phyloP scores from a whole-genome alignment of 1,140 invertebrate species.

The Littorina saxatilis region DNA sequence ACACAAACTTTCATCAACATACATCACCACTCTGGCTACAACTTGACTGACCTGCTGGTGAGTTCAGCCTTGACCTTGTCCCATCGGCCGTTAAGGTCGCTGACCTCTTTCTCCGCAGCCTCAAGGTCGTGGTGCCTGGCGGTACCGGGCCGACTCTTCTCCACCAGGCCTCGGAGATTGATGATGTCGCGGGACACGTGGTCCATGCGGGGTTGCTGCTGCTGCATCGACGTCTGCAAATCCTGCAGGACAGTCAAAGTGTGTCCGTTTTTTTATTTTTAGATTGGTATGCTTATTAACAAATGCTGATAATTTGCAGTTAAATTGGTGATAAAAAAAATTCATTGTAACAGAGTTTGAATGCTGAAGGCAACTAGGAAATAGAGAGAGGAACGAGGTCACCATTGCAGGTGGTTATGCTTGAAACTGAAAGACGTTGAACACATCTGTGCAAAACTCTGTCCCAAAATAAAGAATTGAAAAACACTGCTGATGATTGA shows the following conservation, averaged over 20 bases:
- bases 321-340: too few species aligned
- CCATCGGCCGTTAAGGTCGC: constrained; percentile 91
- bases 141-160: constrained; percentile 85
- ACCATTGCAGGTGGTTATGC: too few species aligned
- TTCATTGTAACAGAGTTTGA: too few species aligned
- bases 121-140: constrained; percentile 88
- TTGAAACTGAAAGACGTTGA: too few species aligned
- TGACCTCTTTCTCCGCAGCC: constrained; percentile 93
- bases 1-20: too few species aligned
- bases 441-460: too few species aligned
- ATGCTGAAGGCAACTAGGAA: too few species aligned
- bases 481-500: too few species aligned
- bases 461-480: too few species aligned
- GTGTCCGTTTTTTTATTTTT: not conserved
- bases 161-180: constrained; percentile 89
- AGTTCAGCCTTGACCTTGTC: constrained; percentile 92
- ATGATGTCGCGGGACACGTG: constrained; percentile 93
- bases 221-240: constrained; percentile 83
- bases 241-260: constrained; percentile 47
- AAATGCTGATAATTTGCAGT: too few species aligned
- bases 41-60: constrained; percentile 84
- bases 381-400: too few species aligned
- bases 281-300: not conserved
- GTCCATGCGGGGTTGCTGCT: constrained; percentile 81
- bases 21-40: too few species aligned